Evolutionary conservation across 2,888 invertebrate species (phyloP), one percentile per base, ranked within the genome.

Genomic region (Melanchra persicariae): DNA sequence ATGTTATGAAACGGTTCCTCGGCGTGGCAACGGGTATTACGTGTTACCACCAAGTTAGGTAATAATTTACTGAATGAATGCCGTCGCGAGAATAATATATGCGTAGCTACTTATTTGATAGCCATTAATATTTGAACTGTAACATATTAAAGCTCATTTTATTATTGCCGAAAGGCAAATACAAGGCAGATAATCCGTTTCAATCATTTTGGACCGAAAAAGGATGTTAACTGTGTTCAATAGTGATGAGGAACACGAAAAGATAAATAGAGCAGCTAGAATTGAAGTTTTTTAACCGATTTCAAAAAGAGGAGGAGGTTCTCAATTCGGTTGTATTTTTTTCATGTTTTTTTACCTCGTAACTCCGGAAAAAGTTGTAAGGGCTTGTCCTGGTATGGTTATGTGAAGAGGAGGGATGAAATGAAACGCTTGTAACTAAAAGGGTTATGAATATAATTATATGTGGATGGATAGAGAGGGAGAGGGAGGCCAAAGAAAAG

Each of bases 61-160:
- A 90, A 88, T 84, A 49, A 87, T 85, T 87, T 81, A 85, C 80
- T 88, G 86, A 89, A 88, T 91, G 89, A 89, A 89, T 86, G 79
- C 80, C 81, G 83, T 79, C 85, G 87, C 90, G 87, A 82, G 89
- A 88, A 90, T 79, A 79, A 76, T 68, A 55, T 69, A 62, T 51
- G 58, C 51, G 12, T 79, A 66, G n/a, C 22, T 54, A 69, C 37
- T 55, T 73, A 62, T 74, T 77, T 62, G 61, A 61, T 60, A 67
- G 55, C 40, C 49, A 66, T 68, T 73, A 58, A 34, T 64, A 47
- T 74, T 75, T 45, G 12, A 62, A 68, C 30, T 61, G 37, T 57
- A 60, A 47, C 34, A 52, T 55, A 22, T 55, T n/a, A 40, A 57
- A 57, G 19, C 10, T 12, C 10, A 40, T 49, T 77, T 76, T 75